These are phyloP conservation scores for Heliconius cydno DNA, from an alignment of 2,888 invertebrate species.

Conservation along the genomic window DNA sequence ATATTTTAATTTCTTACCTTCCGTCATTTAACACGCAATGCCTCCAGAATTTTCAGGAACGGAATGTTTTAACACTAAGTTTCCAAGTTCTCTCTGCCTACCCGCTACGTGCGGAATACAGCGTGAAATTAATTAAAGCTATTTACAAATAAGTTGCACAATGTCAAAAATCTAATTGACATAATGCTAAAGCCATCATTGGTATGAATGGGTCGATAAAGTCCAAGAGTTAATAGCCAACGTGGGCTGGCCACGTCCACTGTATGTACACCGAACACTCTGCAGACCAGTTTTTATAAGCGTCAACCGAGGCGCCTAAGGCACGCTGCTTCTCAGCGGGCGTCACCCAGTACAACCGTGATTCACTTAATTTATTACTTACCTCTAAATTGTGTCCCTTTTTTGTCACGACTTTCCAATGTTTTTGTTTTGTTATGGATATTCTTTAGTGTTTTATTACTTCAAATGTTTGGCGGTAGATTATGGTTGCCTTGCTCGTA, in stretches of 20 bases:
- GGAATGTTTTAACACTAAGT: no score
- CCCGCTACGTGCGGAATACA: no score
- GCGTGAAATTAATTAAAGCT: no score
- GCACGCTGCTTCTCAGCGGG: conserved; percentile 68
- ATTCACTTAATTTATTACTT: conserved; percentile 72
- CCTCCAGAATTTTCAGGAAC: no score
- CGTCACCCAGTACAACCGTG: conserved; percentile 56
- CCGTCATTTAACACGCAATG: no score
- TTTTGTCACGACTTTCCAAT: conserved; percentile 47
- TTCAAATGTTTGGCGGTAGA: conserved; percentile 8
- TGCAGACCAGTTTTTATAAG: conserved; percentile 62
- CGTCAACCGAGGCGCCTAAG: conserved; percentile 74
- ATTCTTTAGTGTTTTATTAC: conserved; percentile 38
- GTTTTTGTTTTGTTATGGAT: conserved; percentile 45
- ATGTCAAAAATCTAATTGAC: conserved; percentile 46
- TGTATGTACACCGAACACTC: background rate
- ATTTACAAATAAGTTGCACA: background rate
- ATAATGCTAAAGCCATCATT: conserved; percentile 68
- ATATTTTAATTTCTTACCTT: no score
- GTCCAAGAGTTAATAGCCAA: conserved; percentile 68
- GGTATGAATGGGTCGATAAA: conserved; percentile 76
- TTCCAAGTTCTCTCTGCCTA: no score
- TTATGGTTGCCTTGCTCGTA: conserved; percentile 1
- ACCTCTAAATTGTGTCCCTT: conserved; percentile 62
- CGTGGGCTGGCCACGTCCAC: conserved; percentile 65